A percentile compares a stretch with the other conserved stretches of the same genome.
Evolutionary conservation across 2,888 invertebrate species (phyloP).

Genomic region (Tetragonisca angustula): DNA sequence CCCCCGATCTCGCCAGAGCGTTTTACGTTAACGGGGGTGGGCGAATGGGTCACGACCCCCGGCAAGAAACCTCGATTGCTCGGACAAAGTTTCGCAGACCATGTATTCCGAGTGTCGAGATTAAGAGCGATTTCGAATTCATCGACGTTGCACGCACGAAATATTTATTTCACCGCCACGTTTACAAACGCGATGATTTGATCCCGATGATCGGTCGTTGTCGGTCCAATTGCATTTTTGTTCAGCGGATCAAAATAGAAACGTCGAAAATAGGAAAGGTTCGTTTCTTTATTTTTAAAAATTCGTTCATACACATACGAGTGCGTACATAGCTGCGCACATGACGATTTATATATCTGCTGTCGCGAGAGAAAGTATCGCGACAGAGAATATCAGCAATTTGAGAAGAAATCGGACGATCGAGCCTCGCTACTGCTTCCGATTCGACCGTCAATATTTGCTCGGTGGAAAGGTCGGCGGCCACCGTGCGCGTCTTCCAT

Average conservation of each 20-base stretch:
- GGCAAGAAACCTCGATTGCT: constrained; percentile 16
- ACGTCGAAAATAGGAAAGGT: too few species aligned
- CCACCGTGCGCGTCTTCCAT: constrained; percentile 60
- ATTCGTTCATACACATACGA: too few species aligned
- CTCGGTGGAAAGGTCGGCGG: constrained; percentile 39
- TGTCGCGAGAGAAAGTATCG: not conserved
- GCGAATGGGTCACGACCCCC: not conserved
- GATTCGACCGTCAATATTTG: constrained; percentile 64
- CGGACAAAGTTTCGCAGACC: not conserved
- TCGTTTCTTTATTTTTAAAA: too few species aligned
- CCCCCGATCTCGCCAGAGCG: not conserved
- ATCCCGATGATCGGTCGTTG: too few species aligned
- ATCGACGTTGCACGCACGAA: not conserved
- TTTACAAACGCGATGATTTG: not conserved
- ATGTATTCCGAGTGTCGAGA: not conserved
- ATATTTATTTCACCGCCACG: too few species aligned
- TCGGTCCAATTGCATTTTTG: too few species aligned
- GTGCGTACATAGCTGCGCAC: too few species aligned
- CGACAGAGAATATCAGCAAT: not conserved
- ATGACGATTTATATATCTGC: too few species aligned
- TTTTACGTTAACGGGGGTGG: constrained; percentile 1
- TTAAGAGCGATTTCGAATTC: not conserved
- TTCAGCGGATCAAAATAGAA: too few species aligned
- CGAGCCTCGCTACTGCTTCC: not conserved
- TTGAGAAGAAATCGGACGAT: constrained; percentile 24